phyloP scores from a whole-genome alignment of 2,888 invertebrate genomes.

The Apantesis nais region DNA sequence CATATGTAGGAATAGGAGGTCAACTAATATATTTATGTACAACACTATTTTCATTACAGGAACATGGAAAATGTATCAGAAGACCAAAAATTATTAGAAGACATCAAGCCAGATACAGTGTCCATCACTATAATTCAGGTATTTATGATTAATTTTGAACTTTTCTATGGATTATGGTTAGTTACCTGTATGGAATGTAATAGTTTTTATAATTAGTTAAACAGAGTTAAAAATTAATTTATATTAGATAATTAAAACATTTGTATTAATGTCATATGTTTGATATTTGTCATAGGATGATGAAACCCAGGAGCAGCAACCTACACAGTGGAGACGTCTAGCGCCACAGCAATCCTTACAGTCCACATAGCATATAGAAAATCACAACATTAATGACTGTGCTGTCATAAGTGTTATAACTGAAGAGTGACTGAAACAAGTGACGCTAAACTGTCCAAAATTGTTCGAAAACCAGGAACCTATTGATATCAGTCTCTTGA shows the following conservation, averaged over 20 bases:
- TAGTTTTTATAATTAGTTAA: neutral
- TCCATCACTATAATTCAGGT: slow-evolving; percentile 82
- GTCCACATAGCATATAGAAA: slow-evolving; percentile 63
- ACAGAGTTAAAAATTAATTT: neutral
- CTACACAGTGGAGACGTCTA: slow-evolving; percentile 74
- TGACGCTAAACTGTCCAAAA: neutral
- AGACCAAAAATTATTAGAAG: slow-evolving; percentile 66
- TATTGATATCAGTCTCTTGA: neutral
- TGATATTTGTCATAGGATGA: slow-evolving; percentile 65
- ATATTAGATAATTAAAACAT: neutral
- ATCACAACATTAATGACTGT: neutral
- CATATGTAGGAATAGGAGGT: neutral
- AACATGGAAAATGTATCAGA: slow-evolving; percentile 59
- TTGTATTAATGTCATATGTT: neutral
- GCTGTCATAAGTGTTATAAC: slow-evolving; percentile 19
- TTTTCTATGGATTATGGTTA: neutral
- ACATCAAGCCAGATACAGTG: slow-evolving; percentile 78
- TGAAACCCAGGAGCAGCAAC: slow-evolving; percentile 63
- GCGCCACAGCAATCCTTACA: slow-evolving; percentile 74
- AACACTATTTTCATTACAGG: slow-evolving; percentile 42
- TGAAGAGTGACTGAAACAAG: slow-evolving; percentile 15
- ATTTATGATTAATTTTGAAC: slow-evolving; percentile 12
- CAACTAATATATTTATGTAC: neutral
- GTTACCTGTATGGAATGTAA: neutral
- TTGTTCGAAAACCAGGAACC: neutral